Evolutionary conservation across 2,888 invertebrate species (phyloP), one percentile per base, ranked within the genome.

Genomic region (Piscicola geometra): DNA sequence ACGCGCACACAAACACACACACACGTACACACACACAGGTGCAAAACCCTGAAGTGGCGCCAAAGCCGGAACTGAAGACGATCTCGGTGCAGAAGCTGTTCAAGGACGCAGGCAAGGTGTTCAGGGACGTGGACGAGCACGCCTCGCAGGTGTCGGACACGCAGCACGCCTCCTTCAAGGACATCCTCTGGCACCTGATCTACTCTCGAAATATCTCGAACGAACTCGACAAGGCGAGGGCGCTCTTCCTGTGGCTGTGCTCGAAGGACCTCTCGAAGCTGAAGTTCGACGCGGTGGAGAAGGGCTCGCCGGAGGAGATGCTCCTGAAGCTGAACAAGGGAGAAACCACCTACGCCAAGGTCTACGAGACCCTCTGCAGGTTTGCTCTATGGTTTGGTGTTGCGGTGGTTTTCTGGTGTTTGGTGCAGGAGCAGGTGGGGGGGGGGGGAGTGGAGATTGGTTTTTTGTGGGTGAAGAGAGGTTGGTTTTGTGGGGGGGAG

Each of bases 361-460:
- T 85, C 41, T 85, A 84, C 79, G 84, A 85, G 77, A 85, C 83
- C 2, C 83, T 86, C 81, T 86, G 86, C 85, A 84, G 83, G 85
- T 85, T 78, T 12, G 72, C 71, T n/a, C 21, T 30, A 15, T 32
- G 30, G 30, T 67, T 1, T 32, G 2, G 15, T 35, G 30, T 47
- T 47, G 9, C 21, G n/a, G n/a, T n/a, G n/a, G n/a, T n/a, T n/a
- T n/a, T n/a, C n/a, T n/a, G n/a, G n/a, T n/a, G n/a, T n/a, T n/a
- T n/a, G n/a, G n/a, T n/a, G n/a, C n/a, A n/a, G n/a, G n/a, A n/a
- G n/a, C n/a, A n/a, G n/a, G n/a, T n/a, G n/a, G n/a, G n/a, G n/a
- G n/a, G n/a, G n/a, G n/a, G n/a, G n/a, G n/a, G n/a, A n/a, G n/a
- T n/a, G 9, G 1, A 33, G 35, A 18, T 52, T 52, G 21, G 52